phyloP scores from a whole-genome alignment of 1,140 invertebrate genomes.

The Hylaeus volcanicus region DNA sequence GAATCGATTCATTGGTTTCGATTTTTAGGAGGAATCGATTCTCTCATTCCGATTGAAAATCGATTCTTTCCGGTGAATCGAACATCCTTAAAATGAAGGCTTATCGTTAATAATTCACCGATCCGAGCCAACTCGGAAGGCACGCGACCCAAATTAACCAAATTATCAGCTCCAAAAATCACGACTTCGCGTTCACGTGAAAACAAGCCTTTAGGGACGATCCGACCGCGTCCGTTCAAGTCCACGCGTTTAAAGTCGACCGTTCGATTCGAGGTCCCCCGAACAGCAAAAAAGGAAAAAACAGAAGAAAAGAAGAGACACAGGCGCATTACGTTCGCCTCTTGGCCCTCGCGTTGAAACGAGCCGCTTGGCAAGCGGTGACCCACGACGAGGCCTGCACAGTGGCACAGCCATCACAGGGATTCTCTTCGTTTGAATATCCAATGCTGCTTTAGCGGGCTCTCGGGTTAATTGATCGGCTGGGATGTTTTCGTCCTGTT shows the following conservation, averaged over 20 bases:
- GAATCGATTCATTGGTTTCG: too few species aligned
- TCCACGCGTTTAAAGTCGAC: neutral
- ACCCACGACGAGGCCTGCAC: slow-evolving; percentile 8
- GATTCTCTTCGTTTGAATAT: slow-evolving; percentile 26
- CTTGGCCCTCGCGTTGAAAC: slow-evolving; percentile 18
- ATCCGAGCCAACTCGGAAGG: too few species aligned
- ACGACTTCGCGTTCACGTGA: too few species aligned
- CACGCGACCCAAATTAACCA: too few species aligned
- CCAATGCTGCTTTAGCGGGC: neutral
- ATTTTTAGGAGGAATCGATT: too few species aligned
- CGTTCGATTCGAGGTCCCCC: slow-evolving; percentile 1
- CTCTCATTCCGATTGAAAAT: too few species aligned
- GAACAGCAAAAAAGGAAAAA: neutral
- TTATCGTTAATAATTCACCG: too few species aligned
- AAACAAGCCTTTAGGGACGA: too few species aligned
- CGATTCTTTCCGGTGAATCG: too few species aligned
- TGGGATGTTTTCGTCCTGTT: slow-evolving; percentile 30
- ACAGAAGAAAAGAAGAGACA: neutral
- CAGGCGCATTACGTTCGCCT: slow-evolving; percentile 20
- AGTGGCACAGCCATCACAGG: neutral
- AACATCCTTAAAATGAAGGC: too few species aligned
- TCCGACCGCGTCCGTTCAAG: too few species aligned
- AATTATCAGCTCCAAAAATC: too few species aligned
- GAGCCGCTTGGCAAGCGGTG: slow-evolving; percentile 14
- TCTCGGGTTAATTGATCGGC: slow-evolving; percentile 35